Percentiles rank a stretch among this genome's conserved stretches.
Conservation (phyloP, 2,113 vertebrate genomes). For the Cyrtonyx montezumae region DNA sequence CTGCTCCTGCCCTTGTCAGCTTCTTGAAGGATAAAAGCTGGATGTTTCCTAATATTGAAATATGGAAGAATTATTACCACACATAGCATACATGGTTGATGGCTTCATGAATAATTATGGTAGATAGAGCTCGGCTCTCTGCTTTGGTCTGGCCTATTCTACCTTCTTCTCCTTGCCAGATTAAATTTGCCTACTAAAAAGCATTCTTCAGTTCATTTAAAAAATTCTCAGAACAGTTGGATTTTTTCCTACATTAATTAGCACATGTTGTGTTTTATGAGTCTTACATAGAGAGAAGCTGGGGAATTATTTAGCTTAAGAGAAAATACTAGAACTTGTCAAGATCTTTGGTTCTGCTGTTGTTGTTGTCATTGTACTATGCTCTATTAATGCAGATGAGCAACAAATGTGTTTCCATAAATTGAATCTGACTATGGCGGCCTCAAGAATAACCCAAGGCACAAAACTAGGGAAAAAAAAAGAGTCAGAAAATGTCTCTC, state of each 20-base stretch:
- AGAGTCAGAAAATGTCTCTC: conserved; percentile 67
- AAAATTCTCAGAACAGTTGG: not conserved
- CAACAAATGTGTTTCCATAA: conserved; percentile 72
- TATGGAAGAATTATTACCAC: conserved; percentile 34
- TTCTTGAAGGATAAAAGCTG: conserved; percentile 12
- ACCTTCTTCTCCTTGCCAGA: not conserved
- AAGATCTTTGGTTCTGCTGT: conserved; percentile 32
- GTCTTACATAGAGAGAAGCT: conserved; percentile 9
- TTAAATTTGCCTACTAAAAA: conserved; percentile 23
- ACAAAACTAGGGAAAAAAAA: conserved; percentile 29
- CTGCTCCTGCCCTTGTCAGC: not conserved
- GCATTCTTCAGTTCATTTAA: not conserved
- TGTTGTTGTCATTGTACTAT: conserved; percentile 43
- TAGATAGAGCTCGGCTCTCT: not conserved
- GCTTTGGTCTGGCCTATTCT: conserved; percentile 13
- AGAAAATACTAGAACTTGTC: conserved; percentile 71
- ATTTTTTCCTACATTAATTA: conserved; percentile 58
- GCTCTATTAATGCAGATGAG: conserved; percentile 64
- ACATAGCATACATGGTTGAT: conserved; percentile 12
- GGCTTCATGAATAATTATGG: conserved; percentile 56
- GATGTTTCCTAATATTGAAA: not conserved
- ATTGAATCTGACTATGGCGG: conserved; percentile 64
- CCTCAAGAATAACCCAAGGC: conserved; percentile 74
- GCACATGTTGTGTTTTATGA: conserved; percentile 37
- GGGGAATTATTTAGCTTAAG: conserved; percentile 65